phyloP scores from a whole-genome alignment of 2,888 invertebrate genomes.

The Agonopterix heracliana region DNA sequence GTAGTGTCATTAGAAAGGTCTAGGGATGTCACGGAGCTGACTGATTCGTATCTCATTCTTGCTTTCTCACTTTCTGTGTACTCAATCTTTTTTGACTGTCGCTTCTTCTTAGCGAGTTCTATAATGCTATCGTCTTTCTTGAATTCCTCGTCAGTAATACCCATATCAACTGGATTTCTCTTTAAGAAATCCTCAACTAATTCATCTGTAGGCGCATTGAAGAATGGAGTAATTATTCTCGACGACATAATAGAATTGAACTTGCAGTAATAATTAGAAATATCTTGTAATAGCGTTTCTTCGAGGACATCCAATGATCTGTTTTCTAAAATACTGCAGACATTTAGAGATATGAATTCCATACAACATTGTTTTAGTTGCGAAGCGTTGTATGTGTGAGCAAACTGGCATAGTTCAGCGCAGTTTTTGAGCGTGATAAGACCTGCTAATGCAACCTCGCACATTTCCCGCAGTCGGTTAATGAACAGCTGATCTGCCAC shows the following conservation, averaged over 20 bases:
- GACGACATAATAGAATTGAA: conserved; percentile 77
- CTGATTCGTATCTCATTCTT: conserved; percentile 57
- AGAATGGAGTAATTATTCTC: conserved; percentile 82
- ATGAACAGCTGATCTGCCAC: conserved; percentile 89
- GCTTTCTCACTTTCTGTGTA: conserved; percentile 66
- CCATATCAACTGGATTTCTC: conserved; percentile 59
- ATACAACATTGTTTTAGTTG: conserved; percentile 83
- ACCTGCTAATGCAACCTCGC: conserved; percentile 80
- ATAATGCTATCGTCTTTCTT: conserved; percentile 57
- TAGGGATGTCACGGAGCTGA: conserved; percentile 58
- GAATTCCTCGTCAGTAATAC: conserved; percentile 67
- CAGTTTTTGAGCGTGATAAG: conserved; percentile 85
- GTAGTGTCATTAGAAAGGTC: conserved; percentile 54
- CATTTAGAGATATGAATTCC: conserved; percentile 86
- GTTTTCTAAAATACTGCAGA: conserved; percentile 82
- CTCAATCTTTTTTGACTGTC: conserved; percentile 57
- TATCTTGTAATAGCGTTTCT: conserved; percentile 76
- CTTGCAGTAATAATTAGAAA: conserved; percentile 81
- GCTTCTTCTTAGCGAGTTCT: conserved; percentile 55
- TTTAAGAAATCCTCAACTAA: conserved; percentile 56
- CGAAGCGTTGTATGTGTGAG: conserved; percentile 84
- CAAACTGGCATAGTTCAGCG: conserved; percentile 84
- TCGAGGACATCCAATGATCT: conserved; percentile 80
- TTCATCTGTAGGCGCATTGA: conserved; percentile 78
- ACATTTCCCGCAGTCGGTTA: conserved; percentile 81